phyloP scores from a whole-genome alignment of 2,113 vertebrate genomes.

The Laticauda colubrina region DNA sequence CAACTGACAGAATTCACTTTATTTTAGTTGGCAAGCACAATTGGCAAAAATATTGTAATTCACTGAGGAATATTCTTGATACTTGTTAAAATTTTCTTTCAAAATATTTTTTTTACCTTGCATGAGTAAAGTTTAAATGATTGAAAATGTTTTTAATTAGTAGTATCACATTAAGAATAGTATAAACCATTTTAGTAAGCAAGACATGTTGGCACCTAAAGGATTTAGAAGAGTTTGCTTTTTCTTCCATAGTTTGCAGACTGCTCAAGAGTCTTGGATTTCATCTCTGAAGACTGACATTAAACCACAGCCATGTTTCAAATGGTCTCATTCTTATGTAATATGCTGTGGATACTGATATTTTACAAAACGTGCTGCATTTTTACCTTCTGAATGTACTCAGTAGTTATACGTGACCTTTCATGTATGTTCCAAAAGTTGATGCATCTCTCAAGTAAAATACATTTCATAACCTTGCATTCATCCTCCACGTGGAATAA shows the following conservation, averaged over 20 bases:
- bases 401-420: not conserved
- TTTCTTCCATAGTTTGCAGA: conserved; percentile 25
- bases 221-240: conserved; percentile 18
- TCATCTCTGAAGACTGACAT: conserved; percentile 14
- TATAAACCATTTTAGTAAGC: not conserved
- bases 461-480: not conserved
- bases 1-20: not conserved
- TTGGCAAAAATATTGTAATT: not conserved
- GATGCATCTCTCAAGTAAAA: not conserved
- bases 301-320: conserved; percentile 17
- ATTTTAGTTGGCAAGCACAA: not conserved
- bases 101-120: conserved; percentile 7
- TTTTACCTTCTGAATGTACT: not conserved
- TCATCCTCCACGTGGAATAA: not conserved
- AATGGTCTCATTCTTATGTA: conserved; percentile 31
- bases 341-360: not conserved
- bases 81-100: not conserved
- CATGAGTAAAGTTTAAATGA: not conserved
- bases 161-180: not conserved
- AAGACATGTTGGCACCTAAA: not conserved
- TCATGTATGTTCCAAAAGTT: conserved; percentile 12
- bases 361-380: not conserved
- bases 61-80: not conserved
- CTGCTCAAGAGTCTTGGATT: conserved; percentile 38
- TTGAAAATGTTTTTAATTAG: conserved; percentile 14